phyloP scores from a whole-genome alignment of 2,797 vertebrate genomes.

The Siniperca scherzeri region DNA sequence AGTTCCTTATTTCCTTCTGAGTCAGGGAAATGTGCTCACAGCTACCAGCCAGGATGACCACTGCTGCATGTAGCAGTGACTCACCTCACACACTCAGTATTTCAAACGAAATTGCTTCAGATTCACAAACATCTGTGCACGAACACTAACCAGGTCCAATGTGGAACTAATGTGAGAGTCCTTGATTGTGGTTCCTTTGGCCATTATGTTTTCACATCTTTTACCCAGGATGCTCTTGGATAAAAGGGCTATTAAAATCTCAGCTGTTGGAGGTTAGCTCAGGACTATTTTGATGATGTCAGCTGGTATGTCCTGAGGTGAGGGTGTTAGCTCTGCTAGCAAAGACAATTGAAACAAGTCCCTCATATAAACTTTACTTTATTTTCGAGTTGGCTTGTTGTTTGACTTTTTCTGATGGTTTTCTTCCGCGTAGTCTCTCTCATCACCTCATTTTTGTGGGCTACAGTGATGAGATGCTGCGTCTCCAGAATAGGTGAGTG shows the following conservation, averaged over 20 bases:
- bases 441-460: background rate
- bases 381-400: constrained; percentile 12
- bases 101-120: constrained; percentile 34
- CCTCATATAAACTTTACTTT: background rate
- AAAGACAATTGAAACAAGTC: constrained; percentile 36
- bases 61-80: constrained; percentile 56
- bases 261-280: constrained; percentile 74
- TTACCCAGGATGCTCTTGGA: constrained; percentile 57
- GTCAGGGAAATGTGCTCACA: constrained; percentile 73
- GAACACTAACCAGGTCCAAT: constrained; percentile 30
- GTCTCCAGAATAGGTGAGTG: background rate
- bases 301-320: constrained; percentile 71
- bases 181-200: constrained; percentile 37
- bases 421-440: background rate
- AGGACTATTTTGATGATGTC: constrained; percentile 73
- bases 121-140: constrained; percentile 44
- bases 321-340: constrained; percentile 45
- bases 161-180: constrained; percentile 36
- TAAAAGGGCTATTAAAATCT: constrained; percentile 61
- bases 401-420: constrained; percentile 15
- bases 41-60: constrained; percentile 43
- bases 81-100: constrained; percentile 38
- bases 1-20: constrained; percentile 74
- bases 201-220: constrained; percentile 28
- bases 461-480: background rate